Evolutionary conservation across 2,797 vertebrate species (phyloP).

Genomic region (Spinus pinus): DNA sequence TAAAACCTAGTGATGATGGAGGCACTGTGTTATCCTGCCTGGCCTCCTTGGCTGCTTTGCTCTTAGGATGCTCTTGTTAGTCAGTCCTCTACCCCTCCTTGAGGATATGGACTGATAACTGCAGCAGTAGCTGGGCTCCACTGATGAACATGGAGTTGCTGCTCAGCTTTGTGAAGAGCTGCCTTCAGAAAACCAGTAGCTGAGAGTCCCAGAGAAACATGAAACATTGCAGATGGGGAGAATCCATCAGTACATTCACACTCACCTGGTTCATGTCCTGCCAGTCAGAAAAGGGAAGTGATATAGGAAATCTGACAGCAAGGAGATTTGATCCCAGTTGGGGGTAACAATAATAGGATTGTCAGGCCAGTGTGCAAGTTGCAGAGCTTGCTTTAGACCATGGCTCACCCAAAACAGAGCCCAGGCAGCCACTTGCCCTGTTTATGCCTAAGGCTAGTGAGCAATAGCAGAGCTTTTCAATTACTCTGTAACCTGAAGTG

Average conservation of each 20-base stretch:
- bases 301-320: not conserved
- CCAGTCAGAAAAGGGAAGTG: not conserved
- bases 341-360: not conserved
- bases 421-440: not conserved
- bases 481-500: not conserved
- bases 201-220: not conserved
- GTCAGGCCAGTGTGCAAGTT: not conserved
- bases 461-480: not conserved
- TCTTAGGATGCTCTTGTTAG: not conserved
- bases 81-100: not conserved
- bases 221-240: not conserved
- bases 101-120: not conserved
- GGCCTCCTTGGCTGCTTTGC: not conserved
- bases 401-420: not conserved
- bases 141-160: not conserved
- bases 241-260: rapidly evolving
- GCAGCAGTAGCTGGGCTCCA: not conserved
- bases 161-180: not conserved
- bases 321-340: not conserved
- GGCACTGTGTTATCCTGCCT: not conserved
- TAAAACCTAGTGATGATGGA: not conserved
- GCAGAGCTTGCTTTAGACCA: not conserved
- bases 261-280: not conserved
- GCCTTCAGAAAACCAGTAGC: not conserved
- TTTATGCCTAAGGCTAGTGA: slow-evolving; percentile 32